Evolutionary conservation across 2,888 invertebrate genomes (phyloP), one percentile per base, ranked within the genome.

Genomic region (Melitaea athalia): DNA sequence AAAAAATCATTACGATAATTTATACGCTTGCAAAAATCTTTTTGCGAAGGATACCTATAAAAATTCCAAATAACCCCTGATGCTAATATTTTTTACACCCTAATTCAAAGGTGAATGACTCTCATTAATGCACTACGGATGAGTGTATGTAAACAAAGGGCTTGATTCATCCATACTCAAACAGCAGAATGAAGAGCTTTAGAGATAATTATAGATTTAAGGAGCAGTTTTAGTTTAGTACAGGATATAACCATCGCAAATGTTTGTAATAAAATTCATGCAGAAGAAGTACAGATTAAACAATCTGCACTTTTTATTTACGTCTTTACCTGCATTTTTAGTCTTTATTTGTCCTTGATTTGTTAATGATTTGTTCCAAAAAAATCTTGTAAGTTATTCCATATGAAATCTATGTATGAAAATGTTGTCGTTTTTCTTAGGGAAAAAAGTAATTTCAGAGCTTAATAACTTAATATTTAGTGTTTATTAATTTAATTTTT

Each of bases 141-240:
- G 78, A 78, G 74, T 68, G 72, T 67, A 74, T 66, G 77, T 80
- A 83, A 81, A 82, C 79, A 82, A 70, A 79, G 79, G 77, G 78
- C 63, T 57, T 60, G 57, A 59, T 67, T 45, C 63, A 61, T 67
- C 38, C 31, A 55, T 55, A 55, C 5, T 24, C 24, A 3, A 24
- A 24, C 24, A 55, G 55, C 59, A 59, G 59, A 63, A 67, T 61
- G 66, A 57, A 57, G 57, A 57, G 42, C 38, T 33, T 57, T 57
- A 38, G 53, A 52, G 65, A 69, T 69, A 49, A 69, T 63, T 66
- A 69, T 69, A 69, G 69, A 69, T 62, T 65, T 65, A 64, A 50
- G n/a, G 42, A 71, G 64, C 64, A 62, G 63, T 69, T 68, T 62
- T 43, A 53, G 52, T 52, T 55, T 31, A 10, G 57, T 42, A 57